phyloP scores from a whole-genome alignment of 37 sponge, comb jelly and placozoan species.

The Axinella damicornis region DNA sequence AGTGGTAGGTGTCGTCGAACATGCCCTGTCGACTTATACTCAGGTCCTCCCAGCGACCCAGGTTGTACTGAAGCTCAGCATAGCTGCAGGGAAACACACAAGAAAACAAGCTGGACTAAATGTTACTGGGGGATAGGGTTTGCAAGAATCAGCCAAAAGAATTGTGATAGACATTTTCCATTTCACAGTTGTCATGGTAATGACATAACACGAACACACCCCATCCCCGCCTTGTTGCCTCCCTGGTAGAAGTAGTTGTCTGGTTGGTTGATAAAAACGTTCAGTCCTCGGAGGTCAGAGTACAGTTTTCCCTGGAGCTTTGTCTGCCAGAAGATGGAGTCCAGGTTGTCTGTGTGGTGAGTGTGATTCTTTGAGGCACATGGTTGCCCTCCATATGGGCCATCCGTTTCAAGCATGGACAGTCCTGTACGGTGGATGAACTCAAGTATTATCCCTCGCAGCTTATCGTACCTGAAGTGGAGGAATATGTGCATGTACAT shows the following conservation, averaged over 20 bases:
- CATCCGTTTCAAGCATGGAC: slow-evolving; percentile 68
- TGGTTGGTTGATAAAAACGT: slow-evolving; percentile 67
- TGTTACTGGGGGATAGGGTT: no score
- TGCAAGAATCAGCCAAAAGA: no score
- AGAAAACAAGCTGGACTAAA: no score
- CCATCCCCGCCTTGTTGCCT: slow-evolving; percentile 23
- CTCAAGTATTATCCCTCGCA: slow-evolving; percentile 19
- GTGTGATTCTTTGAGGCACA: slow-evolving; percentile 52
- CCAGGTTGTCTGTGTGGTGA: slow-evolving; percentile 40
- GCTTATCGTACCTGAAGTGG: slow-evolving; percentile 63
- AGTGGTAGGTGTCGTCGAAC: slow-evolving; percentile 77
- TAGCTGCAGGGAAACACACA: slow-evolving; percentile 18
- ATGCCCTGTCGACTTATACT: slow-evolving; percentile 61
- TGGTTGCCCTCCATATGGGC: slow-evolving; percentile 61
- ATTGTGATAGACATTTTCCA: no score
- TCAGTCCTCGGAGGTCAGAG: slow-evolving; percentile 17
- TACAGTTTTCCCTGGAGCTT: slow-evolving; percentile 62
- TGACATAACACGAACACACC: no score
- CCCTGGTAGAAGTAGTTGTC: slow-evolving; percentile 72
- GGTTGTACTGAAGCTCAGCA: background rate
- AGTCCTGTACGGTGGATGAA: slow-evolving; percentile 50
- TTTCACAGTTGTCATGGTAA: no score
- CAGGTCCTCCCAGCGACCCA: slow-evolving; percentile 72
- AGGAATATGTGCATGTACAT: no score
- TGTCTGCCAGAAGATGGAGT: slow-evolving; percentile 68